Percentiles rank a stretch among this genome's conserved stretches.
phyloP scores from a whole-genome alignment of 2,888 invertebrate genomes.

The Plebejus argus region DNA sequence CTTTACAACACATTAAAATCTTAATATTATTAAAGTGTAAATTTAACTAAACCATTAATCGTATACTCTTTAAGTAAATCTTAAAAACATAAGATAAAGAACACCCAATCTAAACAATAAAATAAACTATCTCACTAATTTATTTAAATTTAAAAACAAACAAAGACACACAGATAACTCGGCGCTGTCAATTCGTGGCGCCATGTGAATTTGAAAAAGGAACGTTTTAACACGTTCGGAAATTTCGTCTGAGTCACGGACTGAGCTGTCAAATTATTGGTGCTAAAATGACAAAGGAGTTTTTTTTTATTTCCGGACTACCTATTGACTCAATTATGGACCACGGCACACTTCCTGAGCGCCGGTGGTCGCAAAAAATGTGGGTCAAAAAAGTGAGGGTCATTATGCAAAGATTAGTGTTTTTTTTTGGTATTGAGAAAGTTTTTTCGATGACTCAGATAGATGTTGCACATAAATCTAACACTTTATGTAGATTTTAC shows the following conservation, averaged over 20 bases:
- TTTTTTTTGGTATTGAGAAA: conserved; percentile 5
- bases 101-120: conserved; percentile 8
- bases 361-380: conserved; percentile 65
- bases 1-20: no score
- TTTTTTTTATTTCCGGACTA: conserved; percentile 49
- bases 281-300: conserved; percentile 50
- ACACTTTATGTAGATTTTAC: neutral
- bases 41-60: no score
- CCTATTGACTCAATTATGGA: conserved; percentile 68
- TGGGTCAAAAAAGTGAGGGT: conserved; percentile 13
- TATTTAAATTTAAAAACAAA: conserved; percentile 25
- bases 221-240: conserved; percentile 30
- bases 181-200: conserved; percentile 25
- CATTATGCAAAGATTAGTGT: conserved; percentile 18
- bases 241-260: conserved; percentile 15
- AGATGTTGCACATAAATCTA: neutral
- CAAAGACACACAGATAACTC: conserved; percentile 4
- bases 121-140: conserved; percentile 8
- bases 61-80: neutral
- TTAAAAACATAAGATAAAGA: conserved; percentile 4
- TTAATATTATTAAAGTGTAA: no score
- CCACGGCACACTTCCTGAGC: conserved; percentile 54
- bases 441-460: neutral
- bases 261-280: conserved; percentile 50
- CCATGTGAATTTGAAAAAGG: conserved; percentile 29